phyloP scores from a whole-genome alignment of 2,797 vertebrate species.

The Morelia viridis region DNA sequence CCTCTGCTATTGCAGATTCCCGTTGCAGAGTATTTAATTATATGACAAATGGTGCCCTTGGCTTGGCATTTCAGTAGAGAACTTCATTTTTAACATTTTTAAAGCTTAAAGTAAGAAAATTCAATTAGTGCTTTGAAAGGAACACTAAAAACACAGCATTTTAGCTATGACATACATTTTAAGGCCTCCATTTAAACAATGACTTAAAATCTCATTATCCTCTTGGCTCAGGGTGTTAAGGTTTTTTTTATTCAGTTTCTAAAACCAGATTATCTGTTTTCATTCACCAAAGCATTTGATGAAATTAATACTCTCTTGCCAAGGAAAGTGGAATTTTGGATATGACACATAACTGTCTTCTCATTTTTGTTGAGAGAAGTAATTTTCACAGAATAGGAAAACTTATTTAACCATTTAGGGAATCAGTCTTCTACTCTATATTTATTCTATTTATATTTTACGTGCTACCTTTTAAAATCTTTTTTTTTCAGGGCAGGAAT shows the following conservation, averaged over 20 bases:
- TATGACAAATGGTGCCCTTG: slow-evolving; percentile 68
- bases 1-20: slow-evolving; percentile 67
- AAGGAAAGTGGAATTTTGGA: slow-evolving; percentile 27
- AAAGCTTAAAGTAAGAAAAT: slow-evolving; percentile 67
- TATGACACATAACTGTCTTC: background rate
- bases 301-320: slow-evolving; percentile 21
- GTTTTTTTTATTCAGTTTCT: slow-evolving; percentile 32
- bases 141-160: slow-evolving; percentile 66
- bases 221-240: slow-evolving; percentile 32
- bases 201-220: slow-evolving; percentile 61
- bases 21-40: slow-evolving; percentile 67
- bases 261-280: slow-evolving; percentile 40
- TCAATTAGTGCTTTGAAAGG: slow-evolving; percentile 72
- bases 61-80: slow-evolving; percentile 66
- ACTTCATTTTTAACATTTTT: slow-evolving; percentile 72
- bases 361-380: background rate
- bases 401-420: background rate
- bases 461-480: background rate
- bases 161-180: slow-evolving; percentile 59
- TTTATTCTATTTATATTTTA: background rate
- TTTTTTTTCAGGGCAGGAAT: background rate
- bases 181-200: slow-evolving; percentile 59
- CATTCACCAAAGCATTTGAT: slow-evolving; percentile 34
- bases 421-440: background rate
- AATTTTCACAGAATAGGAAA: background rate